Percentiles rank a stretch among this genome's conserved stretches.
These are phyloP conservation scores for Notocelia uddmanniana DNA, from an alignment of 2,888 invertebrate species.

Conservation along the genomic window DNA sequence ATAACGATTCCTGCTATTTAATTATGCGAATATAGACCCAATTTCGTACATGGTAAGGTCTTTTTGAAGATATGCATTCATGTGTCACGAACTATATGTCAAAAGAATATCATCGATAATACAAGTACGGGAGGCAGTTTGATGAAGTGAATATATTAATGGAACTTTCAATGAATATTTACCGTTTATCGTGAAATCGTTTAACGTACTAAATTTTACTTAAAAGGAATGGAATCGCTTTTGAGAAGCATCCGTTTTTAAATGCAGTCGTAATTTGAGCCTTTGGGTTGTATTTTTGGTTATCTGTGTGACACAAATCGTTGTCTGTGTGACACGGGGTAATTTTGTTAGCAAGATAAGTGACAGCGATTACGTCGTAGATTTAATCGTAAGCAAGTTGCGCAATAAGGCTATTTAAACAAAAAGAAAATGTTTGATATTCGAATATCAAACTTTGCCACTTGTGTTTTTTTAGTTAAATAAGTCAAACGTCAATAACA, in stretches of 20 bases:
- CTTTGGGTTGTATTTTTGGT: neutral
- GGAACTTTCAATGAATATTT: slow-evolving; percentile 29
- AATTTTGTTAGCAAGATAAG: neutral
- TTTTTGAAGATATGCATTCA: neutral
- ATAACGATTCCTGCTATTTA: slow-evolving; percentile 1
- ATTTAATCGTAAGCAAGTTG: too few relatives aligned
- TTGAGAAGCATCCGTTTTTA: neutral
- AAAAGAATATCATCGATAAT: slow-evolving; percentile 5
- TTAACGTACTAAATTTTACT: slow-evolving; percentile 1
- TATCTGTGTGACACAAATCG: neutral
- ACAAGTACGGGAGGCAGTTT: slow-evolving; percentile 34
- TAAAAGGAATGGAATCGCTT: slow-evolving; percentile 5
- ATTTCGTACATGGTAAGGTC: neutral
- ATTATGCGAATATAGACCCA: slow-evolving; percentile 21
- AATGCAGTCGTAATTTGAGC: neutral
- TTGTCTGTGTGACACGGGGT: neutral
- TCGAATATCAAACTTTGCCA: too few relatives aligned
- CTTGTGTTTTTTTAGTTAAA: too few relatives aligned
- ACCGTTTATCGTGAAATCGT: slow-evolving; percentile 2
- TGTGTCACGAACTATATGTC: slow-evolving; percentile 3
- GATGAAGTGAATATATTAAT: slow-evolving; percentile 41
- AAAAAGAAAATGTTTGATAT: too few relatives aligned
- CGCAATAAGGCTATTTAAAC: too few relatives aligned
- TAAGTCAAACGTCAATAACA: too few relatives aligned
- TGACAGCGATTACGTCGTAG: too few relatives aligned